These are phyloP conservation scores for Anser cygnoides DNA, from an alignment of 2,113 vertebrate genomes.

Conservation along the genomic window DNA sequence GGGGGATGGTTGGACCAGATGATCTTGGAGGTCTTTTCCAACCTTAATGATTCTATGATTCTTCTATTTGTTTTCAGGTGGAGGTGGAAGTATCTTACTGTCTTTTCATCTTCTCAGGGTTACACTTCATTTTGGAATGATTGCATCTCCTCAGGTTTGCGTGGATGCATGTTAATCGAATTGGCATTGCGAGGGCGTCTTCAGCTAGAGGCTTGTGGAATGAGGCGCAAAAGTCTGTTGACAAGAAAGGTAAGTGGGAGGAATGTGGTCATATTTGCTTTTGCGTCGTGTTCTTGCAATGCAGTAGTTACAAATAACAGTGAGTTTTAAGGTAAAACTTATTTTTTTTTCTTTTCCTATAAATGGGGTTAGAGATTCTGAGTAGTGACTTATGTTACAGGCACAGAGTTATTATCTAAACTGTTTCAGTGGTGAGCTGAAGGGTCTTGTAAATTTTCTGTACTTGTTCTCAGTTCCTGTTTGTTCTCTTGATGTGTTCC, in stretches of 20 bases:
- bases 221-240: constrained; percentile 94
- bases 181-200: constrained; percentile 90
- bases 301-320: neutral
- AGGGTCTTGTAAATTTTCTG: neutral
- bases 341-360: neutral
- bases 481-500: neutral
- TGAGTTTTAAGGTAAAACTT: neutral
- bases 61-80: neutral
- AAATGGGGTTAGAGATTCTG: neutral
- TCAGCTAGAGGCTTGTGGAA: constrained; percentile 91
- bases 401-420: neutral
- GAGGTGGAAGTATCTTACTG: neutral
- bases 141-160: constrained; percentile 94
- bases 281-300: neutral
- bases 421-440: neutral
- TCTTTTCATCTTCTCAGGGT: constrained; percentile 77
- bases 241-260: constrained; percentile 88
- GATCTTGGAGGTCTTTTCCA: no score
- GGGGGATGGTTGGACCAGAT: no score
- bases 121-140: constrained; percentile 99
- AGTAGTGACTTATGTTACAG: neutral
- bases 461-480: neutral
- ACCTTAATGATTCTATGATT: no score
- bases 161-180: constrained; percentile 98
- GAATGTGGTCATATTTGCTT: neutral